These are phyloP conservation scores for Aricia artaxerxes DNA, from an alignment of 2,888 invertebrate species.

Conservation along the genomic window DNA sequence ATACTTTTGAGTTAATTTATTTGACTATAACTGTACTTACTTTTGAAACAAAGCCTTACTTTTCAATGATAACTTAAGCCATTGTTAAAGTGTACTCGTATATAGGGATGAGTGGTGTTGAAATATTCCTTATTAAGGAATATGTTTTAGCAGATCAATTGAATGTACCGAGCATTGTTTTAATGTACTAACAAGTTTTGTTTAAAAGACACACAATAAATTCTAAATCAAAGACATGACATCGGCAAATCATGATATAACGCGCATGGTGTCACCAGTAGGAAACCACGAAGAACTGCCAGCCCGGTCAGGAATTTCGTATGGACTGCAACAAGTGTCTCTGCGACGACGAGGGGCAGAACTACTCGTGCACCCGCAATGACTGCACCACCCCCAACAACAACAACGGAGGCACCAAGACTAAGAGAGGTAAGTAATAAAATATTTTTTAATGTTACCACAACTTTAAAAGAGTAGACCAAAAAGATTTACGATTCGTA, in stretches of 20 bases:
- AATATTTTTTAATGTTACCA: not conserved
- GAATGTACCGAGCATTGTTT: too few species aligned
- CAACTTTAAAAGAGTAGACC: too few species aligned
- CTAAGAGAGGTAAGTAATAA: slow-evolving; percentile 61
- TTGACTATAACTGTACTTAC: not conserved
- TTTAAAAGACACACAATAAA: not conserved
- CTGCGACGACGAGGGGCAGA: slow-evolving; percentile 65
- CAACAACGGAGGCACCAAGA: slow-evolving; percentile 51
- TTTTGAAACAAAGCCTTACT: too few species aligned
- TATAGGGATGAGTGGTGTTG: too few species aligned
- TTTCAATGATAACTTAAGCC: too few species aligned
- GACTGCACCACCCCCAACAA: slow-evolving; percentile 65
- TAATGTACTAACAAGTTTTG: not conserved
- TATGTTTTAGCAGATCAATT: too few species aligned
- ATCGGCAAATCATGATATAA: slow-evolving; percentile 42
- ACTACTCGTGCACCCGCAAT: slow-evolving; percentile 72
- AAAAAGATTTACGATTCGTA: too few species aligned
- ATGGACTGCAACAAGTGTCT: slow-evolving; percentile 76
- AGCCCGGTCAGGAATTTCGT: slow-evolving; percentile 68
- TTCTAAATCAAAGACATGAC: not conserved
- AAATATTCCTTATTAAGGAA: too few species aligned
- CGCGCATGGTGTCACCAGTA: slow-evolving; percentile 51
- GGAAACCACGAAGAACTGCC: slow-evolving; percentile 64
- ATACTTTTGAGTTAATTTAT: not conserved
- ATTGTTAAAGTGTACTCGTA: too few species aligned